These are phyloP conservation scores for Callocephalon fimbriatum DNA, from an alignment of 2,113 vertebrate species.

Conservation along the genomic window DNA sequence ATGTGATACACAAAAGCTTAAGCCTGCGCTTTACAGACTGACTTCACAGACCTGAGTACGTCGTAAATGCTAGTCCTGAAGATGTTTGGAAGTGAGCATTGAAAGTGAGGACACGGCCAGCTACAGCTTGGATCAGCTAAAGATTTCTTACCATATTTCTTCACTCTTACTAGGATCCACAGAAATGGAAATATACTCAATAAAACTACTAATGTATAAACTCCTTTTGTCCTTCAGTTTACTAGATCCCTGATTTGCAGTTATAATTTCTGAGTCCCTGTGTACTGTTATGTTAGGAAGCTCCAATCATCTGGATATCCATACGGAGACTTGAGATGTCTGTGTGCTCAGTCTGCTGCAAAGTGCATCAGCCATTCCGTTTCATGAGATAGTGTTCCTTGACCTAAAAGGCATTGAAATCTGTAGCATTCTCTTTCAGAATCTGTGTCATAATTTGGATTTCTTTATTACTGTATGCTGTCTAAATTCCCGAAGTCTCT, in stretches of 20 bases:
- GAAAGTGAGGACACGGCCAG: neutral
- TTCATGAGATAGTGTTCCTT: neutral
- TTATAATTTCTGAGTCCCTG: neutral
- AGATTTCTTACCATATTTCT: neutral
- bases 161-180: neutral
- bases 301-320: neutral
- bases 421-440: neutral
- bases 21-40: neutral
- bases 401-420: neutral
- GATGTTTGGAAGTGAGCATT: rapidly evolving
- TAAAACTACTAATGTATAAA: neutral
- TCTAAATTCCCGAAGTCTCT: neutral
- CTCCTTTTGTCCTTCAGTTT: neutral
- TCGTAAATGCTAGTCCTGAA: neutral
- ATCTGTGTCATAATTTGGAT: neutral
- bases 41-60: neutral
- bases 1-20: neutral
- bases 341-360: neutral
- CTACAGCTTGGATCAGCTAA: neutral
- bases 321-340: neutral
- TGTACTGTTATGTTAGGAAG: neutral
- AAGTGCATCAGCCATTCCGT: neutral
- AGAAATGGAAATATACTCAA: neutral
- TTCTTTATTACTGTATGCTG: neutral
- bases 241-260: neutral